Percentiles rank a stretch among this genome's conserved stretches.
These are phyloP conservation scores for Falco concolor DNA, from an alignment of 2,797 vertebrate species.

Conservation along the genomic window DNA sequence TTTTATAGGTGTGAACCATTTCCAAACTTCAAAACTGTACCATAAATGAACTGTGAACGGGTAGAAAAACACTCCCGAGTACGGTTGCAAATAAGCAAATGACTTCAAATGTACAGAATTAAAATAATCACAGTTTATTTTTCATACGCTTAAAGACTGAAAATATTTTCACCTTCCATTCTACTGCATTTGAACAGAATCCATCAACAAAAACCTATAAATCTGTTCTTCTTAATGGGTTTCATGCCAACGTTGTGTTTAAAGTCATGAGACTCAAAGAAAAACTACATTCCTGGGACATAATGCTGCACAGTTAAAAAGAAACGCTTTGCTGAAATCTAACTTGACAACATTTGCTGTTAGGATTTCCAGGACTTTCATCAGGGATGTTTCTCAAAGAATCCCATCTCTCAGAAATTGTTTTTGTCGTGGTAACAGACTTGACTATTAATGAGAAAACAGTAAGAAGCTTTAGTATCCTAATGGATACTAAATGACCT, in stretches of 20 bases:
- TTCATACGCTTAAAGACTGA: conserved; percentile 32
- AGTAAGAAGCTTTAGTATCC: conserved; percentile 59
- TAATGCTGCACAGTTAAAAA: conserved; percentile 1
- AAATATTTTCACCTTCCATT: conserved; percentile 58
- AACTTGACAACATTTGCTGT: conserved; percentile 45
- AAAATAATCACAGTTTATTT: conserved; percentile 56
- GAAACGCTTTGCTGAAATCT: conserved; percentile 21
- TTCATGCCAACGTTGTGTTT: conserved; percentile 42
- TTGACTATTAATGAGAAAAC: conserved; percentile 63
- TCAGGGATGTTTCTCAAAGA: conserved; percentile 55
- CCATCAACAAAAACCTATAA: conserved; percentile 50
- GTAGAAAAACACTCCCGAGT: not conserved
- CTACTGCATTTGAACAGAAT: conserved; percentile 40
- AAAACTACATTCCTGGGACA: conserved; percentile 46
- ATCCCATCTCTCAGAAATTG: conserved; percentile 54
- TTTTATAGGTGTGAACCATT: conserved; percentile 75
- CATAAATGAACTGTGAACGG: conserved; percentile 33
- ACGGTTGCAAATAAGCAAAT: not conserved
- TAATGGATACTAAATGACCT: conserved; percentile 64
- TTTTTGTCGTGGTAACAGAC: conserved; percentile 60
- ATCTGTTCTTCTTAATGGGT: conserved; percentile 49
- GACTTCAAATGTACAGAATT: conserved; percentile 25
- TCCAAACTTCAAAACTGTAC: conserved; percentile 65
- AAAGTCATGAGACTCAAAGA: conserved; percentile 39
- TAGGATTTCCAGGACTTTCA: conserved; percentile 63